Evolutionary conservation across 2,797 vertebrate genomes (phyloP), one percentile per base, ranked within the genome.

Genomic region (Dendrocincla tyrannina): DNA sequence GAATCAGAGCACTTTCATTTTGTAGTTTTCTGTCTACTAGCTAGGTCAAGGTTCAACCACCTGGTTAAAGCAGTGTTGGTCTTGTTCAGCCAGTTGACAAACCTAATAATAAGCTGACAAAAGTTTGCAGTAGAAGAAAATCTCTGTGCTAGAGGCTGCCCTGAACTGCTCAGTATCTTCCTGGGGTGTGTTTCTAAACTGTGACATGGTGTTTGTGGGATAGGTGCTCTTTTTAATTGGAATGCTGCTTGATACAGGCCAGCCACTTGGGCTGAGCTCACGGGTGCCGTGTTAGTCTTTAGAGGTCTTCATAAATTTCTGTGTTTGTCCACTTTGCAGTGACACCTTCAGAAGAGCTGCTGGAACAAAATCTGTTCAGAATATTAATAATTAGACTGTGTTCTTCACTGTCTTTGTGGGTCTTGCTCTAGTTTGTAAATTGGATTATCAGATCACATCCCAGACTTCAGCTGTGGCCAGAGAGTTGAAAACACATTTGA

Each of bases 401-500:
- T 85, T 95, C 80, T 93, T 94, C n/a, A 4, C 39, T 91, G 76
- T 66, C 62, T 58, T 74, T 49, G 53, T 67, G 39, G 85, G 80
- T 63, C 88, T 87, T 94, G 92, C 90, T 93, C 77, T 64, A 90
- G 50, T 94, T 93, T 94, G 41, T 91, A 88, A 91, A 95, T 77
- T 69, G 80, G 91, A 89, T 96, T 91, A 95, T 90, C 88, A 82
- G 67, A 78, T 94, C 73, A 11, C 75, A 80, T 80, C 86, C 52
- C 44, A 72, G 80, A 35, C 70, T 82, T 68, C 70, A 68, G 2
- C 86, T 66, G 20, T 33, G 80, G 52, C 86, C 84, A 17, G 66
- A 27, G 62, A 5, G 10, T 75, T 78, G 73, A 76, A 82, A 92
- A 70, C 13, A 2, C 1, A 3, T 68, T 89, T 30, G 27, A 16